A percentile compares a stretch with the other conserved stretches of the same genome.
phyloP scores from a whole-genome alignment of 2,113 vertebrate genomes.

The Podilymbus podiceps region DNA sequence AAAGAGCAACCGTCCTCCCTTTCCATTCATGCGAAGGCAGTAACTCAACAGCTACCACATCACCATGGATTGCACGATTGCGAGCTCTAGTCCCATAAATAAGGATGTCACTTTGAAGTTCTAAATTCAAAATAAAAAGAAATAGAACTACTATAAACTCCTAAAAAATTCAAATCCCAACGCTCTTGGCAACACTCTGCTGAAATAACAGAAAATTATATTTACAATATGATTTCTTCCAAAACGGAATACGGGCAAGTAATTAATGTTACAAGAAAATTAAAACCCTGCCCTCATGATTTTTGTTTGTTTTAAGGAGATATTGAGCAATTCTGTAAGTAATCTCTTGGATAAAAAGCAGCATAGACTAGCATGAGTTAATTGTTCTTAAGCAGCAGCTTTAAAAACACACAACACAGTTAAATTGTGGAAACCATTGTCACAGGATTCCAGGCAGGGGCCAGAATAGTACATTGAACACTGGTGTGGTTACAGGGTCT shows the following conservation, averaged over 20 bases:
- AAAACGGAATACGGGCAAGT: not conserved
- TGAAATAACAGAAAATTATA: not conserved
- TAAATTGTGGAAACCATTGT: not conserved
- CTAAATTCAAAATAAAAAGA: constrained; percentile 58
- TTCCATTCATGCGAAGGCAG: constrained; percentile 86
- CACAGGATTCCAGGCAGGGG: not conserved
- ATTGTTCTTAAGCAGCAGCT: not conserved
- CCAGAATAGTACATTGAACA: not conserved
- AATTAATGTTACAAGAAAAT: not conserved
- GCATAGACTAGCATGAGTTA: not conserved
- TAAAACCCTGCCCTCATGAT: not conserved
- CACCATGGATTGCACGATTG: constrained; percentile 89
- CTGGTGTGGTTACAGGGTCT: not conserved
- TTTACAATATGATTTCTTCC: not conserved
- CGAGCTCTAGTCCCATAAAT: constrained; percentile 84
- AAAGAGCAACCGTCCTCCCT: constrained; percentile 81
- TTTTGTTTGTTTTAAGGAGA: not conserved
- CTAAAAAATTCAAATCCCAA: not conserved
- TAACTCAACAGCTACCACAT: constrained; percentile 86
- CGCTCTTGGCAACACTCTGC: not conserved
- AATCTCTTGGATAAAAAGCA: not conserved
- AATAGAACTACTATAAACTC: not conserved
- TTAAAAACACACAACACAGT: not conserved
- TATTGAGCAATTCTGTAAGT: not conserved
- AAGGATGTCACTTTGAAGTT: constrained; percentile 81